These are phyloP conservation scores for Taenaris catops DNA, from an alignment of 2,888 invertebrate species.

Conservation along the genomic window DNA sequence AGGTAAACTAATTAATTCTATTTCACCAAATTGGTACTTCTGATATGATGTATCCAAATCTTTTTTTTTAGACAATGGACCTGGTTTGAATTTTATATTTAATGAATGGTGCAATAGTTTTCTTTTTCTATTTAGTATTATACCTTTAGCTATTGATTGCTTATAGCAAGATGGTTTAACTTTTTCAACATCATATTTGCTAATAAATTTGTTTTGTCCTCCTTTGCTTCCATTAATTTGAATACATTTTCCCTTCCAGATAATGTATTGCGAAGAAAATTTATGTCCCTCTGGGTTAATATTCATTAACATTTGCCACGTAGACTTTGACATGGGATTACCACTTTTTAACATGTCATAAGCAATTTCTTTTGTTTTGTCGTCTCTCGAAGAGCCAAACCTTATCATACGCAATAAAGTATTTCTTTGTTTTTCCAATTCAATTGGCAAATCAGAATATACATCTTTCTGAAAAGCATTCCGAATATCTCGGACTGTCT, in stretches of 20 bases:
- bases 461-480: slow-evolving; percentile 53
- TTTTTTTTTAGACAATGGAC: slow-evolving; percentile 74
- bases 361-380: slow-evolving; percentile 48
- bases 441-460: slow-evolving; percentile 38
- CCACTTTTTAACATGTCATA: slow-evolving; percentile 45
- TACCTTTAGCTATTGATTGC: slow-evolving; percentile 24
- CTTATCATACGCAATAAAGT: slow-evolving; percentile 54
- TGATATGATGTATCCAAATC: slow-evolving; percentile 60
- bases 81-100: slow-evolving; percentile 73
- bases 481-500: slow-evolving; percentile 58
- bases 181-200: slow-evolving; percentile 41
- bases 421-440: slow-evolving; percentile 53
- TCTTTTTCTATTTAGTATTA: slow-evolving; percentile 32
- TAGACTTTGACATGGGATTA: slow-evolving; percentile 48
- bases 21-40: slow-evolving; percentile 60
- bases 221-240: slow-evolving; percentile 58
- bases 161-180: slow-evolving; percentile 27
- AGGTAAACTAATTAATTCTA: slow-evolving; percentile 69
- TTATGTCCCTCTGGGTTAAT: slow-evolving; percentile 49
- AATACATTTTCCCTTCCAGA: slow-evolving; percentile 54
- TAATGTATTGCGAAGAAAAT: slow-evolving; percentile 48
- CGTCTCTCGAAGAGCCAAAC: slow-evolving; percentile 43
- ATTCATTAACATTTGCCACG: slow-evolving; percentile 68
- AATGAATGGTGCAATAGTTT: slow-evolving; percentile 48
- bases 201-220: slow-evolving; percentile 52